phyloP scores from a whole-genome alignment of 1,140 invertebrate species.

The Lethocerus indicus region DNA sequence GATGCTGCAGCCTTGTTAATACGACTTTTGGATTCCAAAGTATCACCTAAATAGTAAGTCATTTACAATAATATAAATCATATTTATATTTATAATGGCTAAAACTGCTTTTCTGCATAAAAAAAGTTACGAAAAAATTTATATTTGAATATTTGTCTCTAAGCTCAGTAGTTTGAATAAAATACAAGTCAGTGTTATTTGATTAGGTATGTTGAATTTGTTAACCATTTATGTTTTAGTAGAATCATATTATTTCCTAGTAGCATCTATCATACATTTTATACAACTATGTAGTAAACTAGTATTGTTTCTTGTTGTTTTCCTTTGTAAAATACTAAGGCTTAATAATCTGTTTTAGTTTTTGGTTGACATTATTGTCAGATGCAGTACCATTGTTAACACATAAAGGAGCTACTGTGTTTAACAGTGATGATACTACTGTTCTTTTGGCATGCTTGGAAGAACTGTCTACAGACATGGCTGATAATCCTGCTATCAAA shows the following conservation, averaged over 20 bases:
- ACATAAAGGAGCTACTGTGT: conserved; percentile 44
- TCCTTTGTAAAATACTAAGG: too few species aligned
- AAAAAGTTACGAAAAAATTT: too few species aligned
- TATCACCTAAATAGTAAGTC: conserved; percentile 74
- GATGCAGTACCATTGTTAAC: conserved; percentile 72
- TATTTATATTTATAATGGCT: too few species aligned
- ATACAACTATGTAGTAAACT: too few species aligned
- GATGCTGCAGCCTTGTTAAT: conserved; percentile 58
- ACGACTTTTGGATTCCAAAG: conserved; percentile 62
- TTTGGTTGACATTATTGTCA: conserved; percentile 65
- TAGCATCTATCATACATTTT: too few species aligned
- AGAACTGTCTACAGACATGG: conserved; percentile 20
- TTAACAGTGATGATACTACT: conserved; percentile 59
- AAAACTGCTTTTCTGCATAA: too few species aligned
- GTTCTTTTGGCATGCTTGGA: conserved; percentile 65
- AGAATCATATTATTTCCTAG: too few species aligned
- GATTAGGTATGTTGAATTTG: conserved; percentile 1
- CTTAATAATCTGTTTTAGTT: too few species aligned
- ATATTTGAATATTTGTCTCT: conserved; percentile 2
- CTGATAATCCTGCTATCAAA: conserved; percentile 13
- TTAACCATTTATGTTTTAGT: conserved; percentile 17
- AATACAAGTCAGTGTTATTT: too few species aligned
- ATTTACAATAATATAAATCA: conserved; percentile 9
- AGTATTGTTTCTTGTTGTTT: too few species aligned
- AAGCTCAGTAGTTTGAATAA: background rate